Conservation (phyloP, 2,888 invertebrate species). For the Neoitamus cyanurus region DNA sequence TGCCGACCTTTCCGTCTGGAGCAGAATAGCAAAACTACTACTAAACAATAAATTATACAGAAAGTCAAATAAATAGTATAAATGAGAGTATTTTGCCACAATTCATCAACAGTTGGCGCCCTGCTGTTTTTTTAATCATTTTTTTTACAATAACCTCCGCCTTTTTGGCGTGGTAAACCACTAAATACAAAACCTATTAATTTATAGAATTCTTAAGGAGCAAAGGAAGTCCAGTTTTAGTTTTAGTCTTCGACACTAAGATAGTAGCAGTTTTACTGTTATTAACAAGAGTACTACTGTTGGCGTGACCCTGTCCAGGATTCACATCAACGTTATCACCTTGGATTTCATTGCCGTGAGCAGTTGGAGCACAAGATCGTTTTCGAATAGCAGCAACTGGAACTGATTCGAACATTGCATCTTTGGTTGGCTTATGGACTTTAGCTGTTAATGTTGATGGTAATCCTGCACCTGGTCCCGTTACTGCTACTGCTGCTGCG, state of each 20-base stretch:
- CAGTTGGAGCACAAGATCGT: not conserved
- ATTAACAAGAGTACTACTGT: slow-evolving; percentile 52
- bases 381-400: slow-evolving; percentile 28
- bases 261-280: slow-evolving; percentile 65
- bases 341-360: slow-evolving; percentile 18
- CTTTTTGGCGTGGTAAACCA: not conserved
- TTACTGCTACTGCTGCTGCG: not conserved
- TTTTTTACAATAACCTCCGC: not conserved
- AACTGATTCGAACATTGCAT: slow-evolving; percentile 33
- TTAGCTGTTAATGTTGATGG: not conserved
- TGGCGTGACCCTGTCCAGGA: slow-evolving; percentile 20
- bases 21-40: not conserved
- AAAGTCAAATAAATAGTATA: slow-evolving; percentile 10
- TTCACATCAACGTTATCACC: slow-evolving; percentile 41
- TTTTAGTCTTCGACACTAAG: slow-evolving; percentile 67
- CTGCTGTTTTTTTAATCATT: not conserved
- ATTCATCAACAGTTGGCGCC: not conserved
- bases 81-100: not conserved
- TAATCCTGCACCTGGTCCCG: not conserved
- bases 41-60: not conserved
- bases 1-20: not conserved
- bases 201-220: slow-evolving; percentile 66
- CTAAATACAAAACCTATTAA: slow-evolving; percentile 54
- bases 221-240: slow-evolving; percentile 66
- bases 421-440: slow-evolving; percentile 35